These are phyloP conservation scores for Coelopa pilipes DNA, from an alignment of 2,888 invertebrate genomes.

Conservation along the genomic window DNA sequence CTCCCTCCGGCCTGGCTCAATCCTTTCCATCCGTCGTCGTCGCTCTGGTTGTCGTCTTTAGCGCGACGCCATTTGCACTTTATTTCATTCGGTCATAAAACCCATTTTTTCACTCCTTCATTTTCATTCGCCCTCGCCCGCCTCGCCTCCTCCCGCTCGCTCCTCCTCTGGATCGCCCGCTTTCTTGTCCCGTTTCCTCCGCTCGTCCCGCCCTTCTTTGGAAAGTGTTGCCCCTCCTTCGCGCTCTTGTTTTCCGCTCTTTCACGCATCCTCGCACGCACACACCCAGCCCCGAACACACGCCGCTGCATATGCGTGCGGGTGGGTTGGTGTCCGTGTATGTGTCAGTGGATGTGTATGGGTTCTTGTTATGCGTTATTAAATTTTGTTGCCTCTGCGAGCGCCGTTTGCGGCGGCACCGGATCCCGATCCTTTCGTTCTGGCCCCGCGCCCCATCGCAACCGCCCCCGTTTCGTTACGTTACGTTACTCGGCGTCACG, in stretches of 20 bases:
- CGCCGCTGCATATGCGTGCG: slow-evolving; percentile 3
- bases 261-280: slow-evolving; percentile 6
- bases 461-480: too few relatives aligned
- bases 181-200: background rate
- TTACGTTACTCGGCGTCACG: background rate
- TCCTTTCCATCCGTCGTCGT: background rate
- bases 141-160: too few relatives aligned
- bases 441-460: too few relatives aligned
- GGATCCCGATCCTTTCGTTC: too few relatives aligned
- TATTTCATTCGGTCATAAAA: slow-evolving; percentile 21
- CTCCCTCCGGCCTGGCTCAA: too few relatives aligned
- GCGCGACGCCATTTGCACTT: slow-evolving; percentile 13
- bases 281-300: background rate
- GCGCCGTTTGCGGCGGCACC: background rate
- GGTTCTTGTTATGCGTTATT: background rate
- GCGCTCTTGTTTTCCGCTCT: background rate
- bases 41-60: slow-evolving; percentile 4
- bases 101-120: background rate
- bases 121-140: background rate
- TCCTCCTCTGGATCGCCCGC: background rate
- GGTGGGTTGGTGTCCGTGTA: background rate
- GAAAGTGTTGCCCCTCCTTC: too few relatives aligned
- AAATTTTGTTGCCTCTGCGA: background rate
- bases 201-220: background rate
- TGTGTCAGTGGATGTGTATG: background rate